Evolutionary conservation across 2,888 invertebrate species (phyloP).

Genomic region (Diarsia brunnea): DNA sequence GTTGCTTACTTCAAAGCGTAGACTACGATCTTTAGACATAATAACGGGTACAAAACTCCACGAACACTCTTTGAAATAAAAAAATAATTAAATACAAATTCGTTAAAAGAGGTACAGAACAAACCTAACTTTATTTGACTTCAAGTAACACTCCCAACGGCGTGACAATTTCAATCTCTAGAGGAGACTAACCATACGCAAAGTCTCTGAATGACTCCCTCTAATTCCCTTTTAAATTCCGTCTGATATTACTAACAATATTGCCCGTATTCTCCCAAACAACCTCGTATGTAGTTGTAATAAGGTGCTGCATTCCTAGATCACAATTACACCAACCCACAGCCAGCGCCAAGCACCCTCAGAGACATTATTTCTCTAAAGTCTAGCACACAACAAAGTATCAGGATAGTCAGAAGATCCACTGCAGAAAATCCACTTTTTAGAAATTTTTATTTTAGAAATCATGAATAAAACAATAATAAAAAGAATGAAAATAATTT

Average conservation of each 20-base stretch:
- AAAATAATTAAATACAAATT: neutral
- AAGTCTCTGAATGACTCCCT: neutral
- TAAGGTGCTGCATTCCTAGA: slow-evolving; percentile 50
- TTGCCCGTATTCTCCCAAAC: slow-evolving; percentile 20
- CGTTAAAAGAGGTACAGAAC: neutral
- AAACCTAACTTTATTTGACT: neutral
- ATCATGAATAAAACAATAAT: neutral
- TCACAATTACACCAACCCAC: slow-evolving; percentile 37
- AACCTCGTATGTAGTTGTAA: slow-evolving; percentile 23
- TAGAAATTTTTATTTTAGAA: too few species aligned
- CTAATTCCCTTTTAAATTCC: slow-evolving; percentile 1
- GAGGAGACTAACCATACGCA: neutral
- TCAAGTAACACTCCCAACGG: neutral
- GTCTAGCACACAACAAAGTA: slow-evolving; percentile 36
- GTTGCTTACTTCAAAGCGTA: neutral
- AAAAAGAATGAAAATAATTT: neutral
- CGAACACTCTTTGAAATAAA: neutral
- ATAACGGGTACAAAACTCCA: neutral
- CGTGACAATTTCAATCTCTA: neutral
- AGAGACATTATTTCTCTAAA: slow-evolving; percentile 35
- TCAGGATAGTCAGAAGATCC: neutral
- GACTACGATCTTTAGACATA: neutral
- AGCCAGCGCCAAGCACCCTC: slow-evolving; percentile 39
- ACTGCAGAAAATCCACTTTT: slow-evolving; percentile 18
- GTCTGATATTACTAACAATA: slow-evolving; percentile 18